phyloP scores from a whole-genome alignment of 2,797 vertebrate species.

The Enteromius mattozi region DNA sequence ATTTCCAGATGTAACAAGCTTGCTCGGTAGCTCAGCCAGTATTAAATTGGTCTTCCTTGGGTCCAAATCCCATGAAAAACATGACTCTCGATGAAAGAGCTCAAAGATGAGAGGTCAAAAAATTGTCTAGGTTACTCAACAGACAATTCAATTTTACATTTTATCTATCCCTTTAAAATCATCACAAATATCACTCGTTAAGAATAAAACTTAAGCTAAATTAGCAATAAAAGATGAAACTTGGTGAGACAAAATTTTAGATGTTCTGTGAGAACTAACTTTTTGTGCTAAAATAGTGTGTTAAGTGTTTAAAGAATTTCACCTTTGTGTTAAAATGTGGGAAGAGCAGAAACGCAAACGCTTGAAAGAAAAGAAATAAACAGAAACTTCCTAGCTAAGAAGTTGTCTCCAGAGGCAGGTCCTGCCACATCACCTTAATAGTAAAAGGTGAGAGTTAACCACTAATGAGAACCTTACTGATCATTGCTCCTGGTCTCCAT shows the following conservation, averaged over 20 bases:
- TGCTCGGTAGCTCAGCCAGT: background rate
- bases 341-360: background rate
- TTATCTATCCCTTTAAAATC: background rate
- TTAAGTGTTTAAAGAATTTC: background rate
- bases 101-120: background rate
- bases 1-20: background rate
- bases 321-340: no score
- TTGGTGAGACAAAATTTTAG: background rate
- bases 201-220: background rate
- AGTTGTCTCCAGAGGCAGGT: background rate
- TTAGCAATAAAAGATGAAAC: background rate
- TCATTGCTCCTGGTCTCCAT: constrained; percentile 11
- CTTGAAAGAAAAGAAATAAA: no score
- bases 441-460: constrained; percentile 3
- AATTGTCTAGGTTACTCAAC: no score
- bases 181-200: background rate
- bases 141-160: background rate
- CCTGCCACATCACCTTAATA: constrained; percentile 16
- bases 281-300: background rate
- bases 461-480: constrained; percentile 55
- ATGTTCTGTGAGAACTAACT: background rate
- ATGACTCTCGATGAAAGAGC: background rate
- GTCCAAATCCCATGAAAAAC: background rate
- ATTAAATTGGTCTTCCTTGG: background rate
- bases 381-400: background rate